Percentiles rank a stretch among this genome's conserved stretches.
Conservation (phyloP, 2,113 vertebrate genomes). For the Psilopsiagon aymara region DNA sequence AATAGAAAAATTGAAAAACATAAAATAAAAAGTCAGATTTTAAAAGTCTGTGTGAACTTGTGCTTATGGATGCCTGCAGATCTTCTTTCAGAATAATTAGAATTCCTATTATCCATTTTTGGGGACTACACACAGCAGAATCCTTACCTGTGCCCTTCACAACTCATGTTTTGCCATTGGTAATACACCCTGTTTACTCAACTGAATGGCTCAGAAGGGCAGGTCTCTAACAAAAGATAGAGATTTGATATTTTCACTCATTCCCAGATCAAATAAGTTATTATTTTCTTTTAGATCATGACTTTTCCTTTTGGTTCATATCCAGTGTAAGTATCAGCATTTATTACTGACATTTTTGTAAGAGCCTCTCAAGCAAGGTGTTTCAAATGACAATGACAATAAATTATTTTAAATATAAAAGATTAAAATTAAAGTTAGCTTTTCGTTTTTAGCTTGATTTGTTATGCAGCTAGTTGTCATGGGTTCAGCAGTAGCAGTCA, state of each 20-base stretch:
- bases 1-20: not conserved
- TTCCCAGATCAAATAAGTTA: not conserved
- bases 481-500: too few relatives aligned
- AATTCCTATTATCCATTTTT: not conserved
- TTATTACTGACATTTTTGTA: not conserved
- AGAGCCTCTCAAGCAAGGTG: not conserved
- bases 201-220: not conserved
- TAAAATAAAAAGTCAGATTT: not conserved
- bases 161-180: not conserved
- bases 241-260: not conserved
- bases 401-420: not conserved
- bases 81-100: not conserved
- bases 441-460: not conserved
- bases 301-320: not conserved
- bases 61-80: not conserved
- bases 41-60: not conserved
- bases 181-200: not conserved
- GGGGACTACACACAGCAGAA: not conserved
- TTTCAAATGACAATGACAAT: not conserved
- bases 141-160: not conserved
- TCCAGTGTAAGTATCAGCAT: rapidly evolving
- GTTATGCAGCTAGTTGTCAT: too few relatives aligned
- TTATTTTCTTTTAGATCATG: not conserved
- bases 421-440: not conserved
- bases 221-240: not conserved